Percentiles rank a stretch among this genome's conserved stretches.
These are phyloP conservation scores for Opisthocomus hoazin DNA, from an alignment of 2,113 vertebrate genomes.

Conservation along the genomic window DNA sequence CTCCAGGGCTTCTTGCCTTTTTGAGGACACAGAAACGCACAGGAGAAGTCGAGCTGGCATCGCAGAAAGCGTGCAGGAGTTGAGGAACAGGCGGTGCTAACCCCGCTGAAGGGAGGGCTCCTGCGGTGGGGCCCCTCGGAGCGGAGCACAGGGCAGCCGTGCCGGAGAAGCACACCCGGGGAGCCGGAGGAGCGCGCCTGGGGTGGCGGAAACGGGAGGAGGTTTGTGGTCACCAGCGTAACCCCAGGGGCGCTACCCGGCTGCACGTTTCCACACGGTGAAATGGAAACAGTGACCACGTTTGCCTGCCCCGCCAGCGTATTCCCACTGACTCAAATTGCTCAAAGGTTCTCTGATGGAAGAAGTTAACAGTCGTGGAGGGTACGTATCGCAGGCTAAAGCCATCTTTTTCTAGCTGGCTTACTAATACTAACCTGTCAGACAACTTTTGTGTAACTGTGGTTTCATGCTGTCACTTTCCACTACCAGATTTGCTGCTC, in stretches of 20 bases:
- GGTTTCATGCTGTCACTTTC: neutral
- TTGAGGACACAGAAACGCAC: neutral
- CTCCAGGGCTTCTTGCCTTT: neutral
- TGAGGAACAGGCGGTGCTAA: neutral
- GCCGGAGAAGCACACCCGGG: too few relatives aligned
- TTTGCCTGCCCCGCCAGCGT: neutral
- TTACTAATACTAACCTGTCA: neutral
- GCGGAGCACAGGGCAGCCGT: too few relatives aligned
- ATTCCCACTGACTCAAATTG: neutral
- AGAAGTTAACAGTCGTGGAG: neutral
- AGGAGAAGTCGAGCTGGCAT: neutral
- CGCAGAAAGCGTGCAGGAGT: rapidly evolving
- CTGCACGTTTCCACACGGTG: neutral
- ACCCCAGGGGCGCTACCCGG: neutral
- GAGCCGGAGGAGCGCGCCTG: too few relatives aligned
- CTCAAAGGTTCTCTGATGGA: neutral
- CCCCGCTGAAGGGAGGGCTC: neutral
- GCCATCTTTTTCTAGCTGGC: neutral
- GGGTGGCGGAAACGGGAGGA: neutral
- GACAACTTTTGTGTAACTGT: neutral
- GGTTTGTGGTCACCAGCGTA: neutral
- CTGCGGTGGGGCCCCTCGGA: neutral
- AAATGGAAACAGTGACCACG: neutral
- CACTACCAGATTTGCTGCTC: neutral
- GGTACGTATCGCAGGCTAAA: neutral